A percentile compares a stretch with the other conserved stretches of the same genome.
Evolutionary conservation across 2,113 vertebrate species (phyloP).

Genomic region (Oryctolagus cuniculus): DNA sequence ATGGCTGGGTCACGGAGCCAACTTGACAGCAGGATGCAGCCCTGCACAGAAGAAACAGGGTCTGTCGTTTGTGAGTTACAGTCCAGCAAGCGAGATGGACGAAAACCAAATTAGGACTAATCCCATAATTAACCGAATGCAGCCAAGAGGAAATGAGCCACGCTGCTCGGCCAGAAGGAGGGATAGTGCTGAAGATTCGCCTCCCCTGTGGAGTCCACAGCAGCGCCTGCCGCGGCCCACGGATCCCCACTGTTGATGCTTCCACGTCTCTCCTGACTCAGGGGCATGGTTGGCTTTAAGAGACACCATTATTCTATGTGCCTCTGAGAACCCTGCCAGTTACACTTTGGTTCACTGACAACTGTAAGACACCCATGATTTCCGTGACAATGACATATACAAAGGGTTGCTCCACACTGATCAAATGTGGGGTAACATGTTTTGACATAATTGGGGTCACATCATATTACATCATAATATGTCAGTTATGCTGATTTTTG

Average conservation of each 20-base stretch:
- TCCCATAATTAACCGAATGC: not conserved
- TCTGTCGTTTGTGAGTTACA: not conserved
- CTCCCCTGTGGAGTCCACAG: not conserved
- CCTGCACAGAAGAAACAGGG: not conserved
- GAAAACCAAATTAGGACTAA: not conserved
- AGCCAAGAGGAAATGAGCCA: not conserved
- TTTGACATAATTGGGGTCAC: not conserved
- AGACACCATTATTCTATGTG: not conserved
- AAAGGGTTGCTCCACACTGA: not conserved
- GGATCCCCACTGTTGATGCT: too few species aligned
- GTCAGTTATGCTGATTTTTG: not conserved
- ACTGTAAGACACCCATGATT: not conserved
- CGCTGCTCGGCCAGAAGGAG: not conserved
- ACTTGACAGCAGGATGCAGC: too few species aligned
- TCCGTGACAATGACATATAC: not conserved
- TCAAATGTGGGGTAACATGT: not conserved
- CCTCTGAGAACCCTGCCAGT: not conserved
- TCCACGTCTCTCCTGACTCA: not conserved
- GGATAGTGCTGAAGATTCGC: not conserved
- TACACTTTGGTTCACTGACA: not conserved
- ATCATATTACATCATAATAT: too few species aligned
- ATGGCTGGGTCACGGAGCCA: too few species aligned
- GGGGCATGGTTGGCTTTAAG: not conserved
- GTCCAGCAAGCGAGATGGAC: not conserved
- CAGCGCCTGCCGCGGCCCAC: not conserved